Conservation (phyloP, 2,113 vertebrate species). For the mouse (Mus musculus) region GRCm39 chr15:26608001-26608500, state of each 20-base stretch:
- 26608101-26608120: neutral
- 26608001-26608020: neutral
- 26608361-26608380: neutral
- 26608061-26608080: neutral
- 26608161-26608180: neutral
- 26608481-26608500: constrained; percentile 25
- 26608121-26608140: neutral
- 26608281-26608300: neutral
- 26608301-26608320: neutral
- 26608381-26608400: neutral
- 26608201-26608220: neutral
- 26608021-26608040: neutral
- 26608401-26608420: neutral
- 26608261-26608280: neutral
- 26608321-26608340: neutral
- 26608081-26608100: neutral
- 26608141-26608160: neutral
- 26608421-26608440: neutral
- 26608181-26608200: neutral
- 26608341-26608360: neutral
- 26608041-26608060: neutral
- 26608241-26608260: neutral
- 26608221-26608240: neutral
- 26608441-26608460: neutral
- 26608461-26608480: neutral